Base-by-base conservation (phyloP, 2,888 invertebrate genomes). In the Drosophila cognata region DNA sequence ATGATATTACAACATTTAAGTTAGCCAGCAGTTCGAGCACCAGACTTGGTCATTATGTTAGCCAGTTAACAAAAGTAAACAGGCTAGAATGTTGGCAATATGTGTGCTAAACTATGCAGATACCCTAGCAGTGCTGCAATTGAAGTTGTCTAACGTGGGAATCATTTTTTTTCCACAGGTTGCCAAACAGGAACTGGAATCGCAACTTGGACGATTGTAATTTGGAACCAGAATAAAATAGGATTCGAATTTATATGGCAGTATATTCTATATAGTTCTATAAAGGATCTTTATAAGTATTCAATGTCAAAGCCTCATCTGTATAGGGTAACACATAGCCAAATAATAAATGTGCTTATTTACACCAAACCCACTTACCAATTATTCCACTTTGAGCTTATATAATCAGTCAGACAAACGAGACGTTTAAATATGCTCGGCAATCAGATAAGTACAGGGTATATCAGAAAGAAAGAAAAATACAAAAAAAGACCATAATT, bases 1-100 rank as follows among this genome's bases (percentile, higher is more conserved):
- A 84, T 74, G 79, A 81, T 81, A 85, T 85, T 88, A 85, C 85
- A 85, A 88, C 88, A 85, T 82, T 85, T 74, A 75, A 77, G 75
- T 69, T 78, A 74, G 70, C 73, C 77, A 79, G 73, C 74, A 21
- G 74, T 78, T 61, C 71, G 46, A 70, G 76, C 69, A 67, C 62
- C 21, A 57, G 71, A 52, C 74, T 70, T 53, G 58, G 33, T 59
- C 64, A 63, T 80, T 66, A 77, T 77, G 59, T 74, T 77, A 71
- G 74, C 63, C 38, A 41, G 62, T 60, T 75, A 67, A 62, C 52
- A 72, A 71, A 71, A 71, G 51, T 53, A 72, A 70, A 61, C 78
- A 66, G 52, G 13, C 18, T 41, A 78, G 63, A 66, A 63, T 63
- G 31, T n/a, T 52, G 1, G 1, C 6, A 2, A 3, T n/a, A n/a